These are phyloP conservation scores for Rhogogaster chlorosoma DNA, from an alignment of 2,888 invertebrate species.

Conservation along the genomic window DNA sequence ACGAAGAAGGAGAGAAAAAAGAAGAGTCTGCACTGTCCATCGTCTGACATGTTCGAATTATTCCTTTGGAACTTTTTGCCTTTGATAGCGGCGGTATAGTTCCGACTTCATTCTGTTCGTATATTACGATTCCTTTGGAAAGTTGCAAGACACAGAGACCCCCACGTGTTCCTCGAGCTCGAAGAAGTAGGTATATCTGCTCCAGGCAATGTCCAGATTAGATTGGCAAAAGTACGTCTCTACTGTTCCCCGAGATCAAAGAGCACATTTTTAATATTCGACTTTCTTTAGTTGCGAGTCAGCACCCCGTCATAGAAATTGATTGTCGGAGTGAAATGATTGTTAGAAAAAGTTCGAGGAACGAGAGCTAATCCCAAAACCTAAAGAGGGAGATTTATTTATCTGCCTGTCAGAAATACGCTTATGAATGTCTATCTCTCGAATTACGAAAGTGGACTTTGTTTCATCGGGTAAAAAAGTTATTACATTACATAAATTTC, in stretches of 20 bases:
- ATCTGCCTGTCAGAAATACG: neutral
- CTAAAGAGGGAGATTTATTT: neutral
- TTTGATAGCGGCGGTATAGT: neutral
- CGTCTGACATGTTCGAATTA: neutral
- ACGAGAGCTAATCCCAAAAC: neutral
- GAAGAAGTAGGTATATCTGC: neutral
- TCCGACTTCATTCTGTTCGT: neutral
- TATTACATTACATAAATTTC: neutral
- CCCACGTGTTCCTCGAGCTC: neutral
- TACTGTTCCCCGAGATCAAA: conserved; percentile 22
- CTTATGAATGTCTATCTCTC: neutral
- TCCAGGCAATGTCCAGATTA: conserved; percentile 14
- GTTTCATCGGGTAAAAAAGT: neutral
- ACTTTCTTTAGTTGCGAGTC: neutral
- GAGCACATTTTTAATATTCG: conserved; percentile 20
- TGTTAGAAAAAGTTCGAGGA: neutral
- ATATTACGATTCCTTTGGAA: neutral
- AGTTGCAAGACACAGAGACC: neutral
- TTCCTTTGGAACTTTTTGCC: neutral
- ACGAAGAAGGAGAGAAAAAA: neutral
- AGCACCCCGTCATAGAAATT: neutral
- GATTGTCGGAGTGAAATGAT: neutral
- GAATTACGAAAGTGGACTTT: neutral
- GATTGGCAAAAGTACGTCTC: conserved; percentile 23
- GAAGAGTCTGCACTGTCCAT: neutral